Evolutionary conservation across 2,797 vertebrate species (phyloP).

Genomic region (Lagorchestes hirsutus): DNA sequence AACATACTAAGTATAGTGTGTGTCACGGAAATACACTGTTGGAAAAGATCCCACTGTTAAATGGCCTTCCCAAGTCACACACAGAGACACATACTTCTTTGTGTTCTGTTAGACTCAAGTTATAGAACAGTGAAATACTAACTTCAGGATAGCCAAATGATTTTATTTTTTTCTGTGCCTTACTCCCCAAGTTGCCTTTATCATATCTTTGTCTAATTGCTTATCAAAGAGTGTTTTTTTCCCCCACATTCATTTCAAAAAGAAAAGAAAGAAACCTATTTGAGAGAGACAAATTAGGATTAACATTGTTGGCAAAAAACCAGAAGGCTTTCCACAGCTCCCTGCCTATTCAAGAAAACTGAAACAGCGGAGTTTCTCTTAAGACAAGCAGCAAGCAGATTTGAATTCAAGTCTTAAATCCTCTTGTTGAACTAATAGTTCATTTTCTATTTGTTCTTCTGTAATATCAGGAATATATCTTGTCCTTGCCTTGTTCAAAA

Average conservation of each 20-base stretch:
- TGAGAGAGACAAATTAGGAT: conserved; percentile 68
- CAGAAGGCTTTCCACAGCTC: conserved; percentile 61
- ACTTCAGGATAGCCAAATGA: conserved; percentile 71
- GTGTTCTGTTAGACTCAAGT: conserved; percentile 64
- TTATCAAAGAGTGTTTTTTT: conserved; percentile 77
- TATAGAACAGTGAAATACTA: conserved; percentile 72
- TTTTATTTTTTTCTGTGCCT: conserved; percentile 72
- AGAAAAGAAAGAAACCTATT: conserved; percentile 40
- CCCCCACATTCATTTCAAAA: conserved; percentile 65
- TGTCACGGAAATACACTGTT: conserved; percentile 68
- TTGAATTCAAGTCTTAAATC: conserved; percentile 26
- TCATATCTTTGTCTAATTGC: conserved; percentile 69
- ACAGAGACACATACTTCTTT: conserved; percentile 75
- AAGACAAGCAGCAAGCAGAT: conserved; percentile 49
- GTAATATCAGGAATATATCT: background rate
- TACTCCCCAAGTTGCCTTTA: conserved; percentile 64
- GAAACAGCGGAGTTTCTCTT: conserved; percentile 28
- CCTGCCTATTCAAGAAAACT: conserved; percentile 30
- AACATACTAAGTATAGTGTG: conserved; percentile 57
- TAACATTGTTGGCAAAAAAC: conserved; percentile 60
- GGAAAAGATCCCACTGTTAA: conserved; percentile 75
- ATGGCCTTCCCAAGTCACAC: conserved; percentile 55
- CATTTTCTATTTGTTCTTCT: background rate
- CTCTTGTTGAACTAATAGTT: background rate
- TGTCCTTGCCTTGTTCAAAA: conserved; percentile 15